A percentile compares a stretch with the other conserved stretches of the same genome.
phyloP scores from a whole-genome alignment of 2,888 invertebrate species.

The Adelphocoris suturalis region DNA sequence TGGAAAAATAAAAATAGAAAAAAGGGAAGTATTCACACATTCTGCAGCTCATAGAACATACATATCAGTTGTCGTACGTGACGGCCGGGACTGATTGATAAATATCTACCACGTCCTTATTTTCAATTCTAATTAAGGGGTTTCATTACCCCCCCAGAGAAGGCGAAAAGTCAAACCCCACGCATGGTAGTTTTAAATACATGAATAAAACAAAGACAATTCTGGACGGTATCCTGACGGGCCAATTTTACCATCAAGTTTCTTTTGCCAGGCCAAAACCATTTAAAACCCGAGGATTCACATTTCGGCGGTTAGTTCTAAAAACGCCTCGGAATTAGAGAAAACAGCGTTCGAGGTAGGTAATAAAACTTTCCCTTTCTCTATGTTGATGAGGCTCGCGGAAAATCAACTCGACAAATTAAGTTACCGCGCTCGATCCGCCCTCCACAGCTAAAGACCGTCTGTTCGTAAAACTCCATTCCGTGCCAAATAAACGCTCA shows the following conservation, averaged over 20 bases:
- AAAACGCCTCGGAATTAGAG: background rate
- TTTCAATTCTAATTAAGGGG: constrained; percentile 32
- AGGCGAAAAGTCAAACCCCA: background rate
- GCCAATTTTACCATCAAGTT: background rate
- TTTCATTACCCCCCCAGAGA: background rate
- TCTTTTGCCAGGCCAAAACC: background rate
- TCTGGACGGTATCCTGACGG: background rate
- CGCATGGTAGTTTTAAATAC: background rate
- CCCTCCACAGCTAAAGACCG: background rate
- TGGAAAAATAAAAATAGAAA: too few relatives aligned
- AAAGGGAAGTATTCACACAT: too few relatives aligned
- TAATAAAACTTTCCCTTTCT: constrained; percentile 31
- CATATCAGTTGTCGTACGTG: too few relatives aligned
- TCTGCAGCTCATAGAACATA: too few relatives aligned
- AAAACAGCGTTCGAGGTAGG: background rate
- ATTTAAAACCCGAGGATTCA: background rate
- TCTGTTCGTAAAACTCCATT: background rate
- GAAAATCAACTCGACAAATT: constrained; percentile 26
- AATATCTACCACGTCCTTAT: background rate
- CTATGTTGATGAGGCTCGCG: background rate
- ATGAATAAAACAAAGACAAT: constrained; percentile 38
- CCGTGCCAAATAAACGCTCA: background rate
- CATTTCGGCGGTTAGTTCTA: background rate
- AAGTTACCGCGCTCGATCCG: background rate
- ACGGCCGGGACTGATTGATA: background rate